These are phyloP conservation scores for Hydrocynus forskahlii DNA, from an alignment of 2,797 vertebrate genomes.

Conservation along the genomic window DNA sequence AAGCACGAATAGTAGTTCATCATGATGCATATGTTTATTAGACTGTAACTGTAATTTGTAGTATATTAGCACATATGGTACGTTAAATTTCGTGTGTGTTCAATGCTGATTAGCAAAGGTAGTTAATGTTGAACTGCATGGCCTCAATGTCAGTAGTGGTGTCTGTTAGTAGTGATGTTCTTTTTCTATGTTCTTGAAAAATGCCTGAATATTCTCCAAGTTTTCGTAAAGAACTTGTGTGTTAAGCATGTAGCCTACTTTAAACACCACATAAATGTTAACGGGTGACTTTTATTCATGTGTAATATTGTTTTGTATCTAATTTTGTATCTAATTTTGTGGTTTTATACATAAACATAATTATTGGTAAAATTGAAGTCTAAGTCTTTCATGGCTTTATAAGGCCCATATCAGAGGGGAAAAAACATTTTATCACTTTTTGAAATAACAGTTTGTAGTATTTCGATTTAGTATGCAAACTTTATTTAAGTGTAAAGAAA, in stretches of 20 bases:
- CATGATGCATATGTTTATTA: neutral
- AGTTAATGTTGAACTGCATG: neutral
- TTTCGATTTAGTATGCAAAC: too few relatives aligned
- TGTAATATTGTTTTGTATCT: neutral
- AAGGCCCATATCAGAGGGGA: too few relatives aligned
- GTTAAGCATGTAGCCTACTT: neutral
- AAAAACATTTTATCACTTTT: too few relatives aligned
- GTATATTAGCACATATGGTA: neutral
- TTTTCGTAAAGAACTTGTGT: neutral
- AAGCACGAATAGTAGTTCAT: neutral
- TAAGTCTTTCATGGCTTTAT: neutral
- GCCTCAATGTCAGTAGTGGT: neutral
- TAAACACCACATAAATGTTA: neutral
- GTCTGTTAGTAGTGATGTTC: neutral
- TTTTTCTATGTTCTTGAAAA: neutral
- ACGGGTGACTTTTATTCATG: neutral
- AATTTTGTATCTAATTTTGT: neutral
- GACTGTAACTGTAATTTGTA: neutral
- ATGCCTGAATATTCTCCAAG: neutral
- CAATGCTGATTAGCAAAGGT: neutral
- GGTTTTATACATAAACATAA: neutral
- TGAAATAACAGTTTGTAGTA: too few relatives aligned
- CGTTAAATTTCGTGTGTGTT: neutral
- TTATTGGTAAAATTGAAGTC: neutral
- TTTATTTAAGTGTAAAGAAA: too few relatives aligned